Evolutionary conservation across 1,140 invertebrate genomes (phyloP).

Genomic region (Steinernema khuongi): DNA sequence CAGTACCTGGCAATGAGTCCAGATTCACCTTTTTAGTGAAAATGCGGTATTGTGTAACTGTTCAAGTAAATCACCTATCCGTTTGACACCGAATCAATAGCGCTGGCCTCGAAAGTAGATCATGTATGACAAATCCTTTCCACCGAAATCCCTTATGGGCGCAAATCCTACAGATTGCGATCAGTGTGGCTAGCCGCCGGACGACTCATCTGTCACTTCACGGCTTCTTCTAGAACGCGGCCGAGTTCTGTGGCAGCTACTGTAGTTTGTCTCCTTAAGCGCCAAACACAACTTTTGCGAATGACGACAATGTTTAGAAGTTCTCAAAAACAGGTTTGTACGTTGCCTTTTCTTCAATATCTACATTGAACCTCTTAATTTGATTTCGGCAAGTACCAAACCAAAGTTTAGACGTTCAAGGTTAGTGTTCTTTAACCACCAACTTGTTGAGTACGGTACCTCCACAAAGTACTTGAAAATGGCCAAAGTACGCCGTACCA

Average conservation of each 20-base stretch:
- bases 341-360: background rate
- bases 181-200: slow-evolving; percentile 1
- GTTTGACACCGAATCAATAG: background rate
- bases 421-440: background rate
- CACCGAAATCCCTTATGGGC: slow-evolving; percentile 11
- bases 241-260: background rate
- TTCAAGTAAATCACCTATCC: background rate
- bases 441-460: background rate
- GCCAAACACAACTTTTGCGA: background rate
- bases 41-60: too few relatives aligned
- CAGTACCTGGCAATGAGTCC: too few relatives aligned
- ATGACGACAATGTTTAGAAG: slow-evolving; percentile 2
- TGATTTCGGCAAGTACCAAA: background rate
- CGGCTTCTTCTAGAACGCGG: background rate
- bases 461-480: background rate
- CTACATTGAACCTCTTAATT: background rate
- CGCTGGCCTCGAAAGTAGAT: slow-evolving; percentile 7
- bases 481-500: too few relatives aligned
- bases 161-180: slow-evolving; percentile 5
- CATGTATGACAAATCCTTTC: slow-evolving; percentile 17
- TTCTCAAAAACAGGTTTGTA: slow-evolving; percentile 13
- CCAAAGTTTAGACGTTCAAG: slow-evolving; percentile 4
- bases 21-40: too few relatives aligned
- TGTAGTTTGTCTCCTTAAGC: background rate
- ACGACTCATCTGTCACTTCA: background rate